phyloP scores from a whole-genome alignment of 92 coral and sea anemone genomes.

The Umimayanthus kanabou region DNA sequence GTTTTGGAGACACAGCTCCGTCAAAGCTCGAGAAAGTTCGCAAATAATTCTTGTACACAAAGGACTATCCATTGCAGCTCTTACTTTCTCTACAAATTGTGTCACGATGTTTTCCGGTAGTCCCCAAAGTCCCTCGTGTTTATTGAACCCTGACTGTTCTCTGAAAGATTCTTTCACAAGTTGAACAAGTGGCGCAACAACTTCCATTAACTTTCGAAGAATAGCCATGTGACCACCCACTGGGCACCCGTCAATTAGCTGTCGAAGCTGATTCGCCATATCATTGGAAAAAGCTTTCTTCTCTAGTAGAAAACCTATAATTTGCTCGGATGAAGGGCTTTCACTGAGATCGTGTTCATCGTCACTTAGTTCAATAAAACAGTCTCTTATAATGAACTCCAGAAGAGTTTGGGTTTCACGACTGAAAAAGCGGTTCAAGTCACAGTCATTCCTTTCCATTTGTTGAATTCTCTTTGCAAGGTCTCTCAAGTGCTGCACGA shows the following conservation, averaged over 20 bases:
- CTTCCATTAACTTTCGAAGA: background rate
- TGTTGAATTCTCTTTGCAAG: background rate
- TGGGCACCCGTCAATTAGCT: background rate
- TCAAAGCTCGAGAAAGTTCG: background rate
- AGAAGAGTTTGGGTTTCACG: background rate
- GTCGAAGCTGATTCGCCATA: background rate
- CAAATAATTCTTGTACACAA: background rate
- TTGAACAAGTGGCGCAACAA: background rate
- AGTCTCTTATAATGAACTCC: background rate
- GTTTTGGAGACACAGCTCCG: background rate
- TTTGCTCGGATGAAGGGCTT: background rate
- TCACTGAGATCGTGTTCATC: background rate
- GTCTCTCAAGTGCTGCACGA: background rate
- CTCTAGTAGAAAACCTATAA: background rate
- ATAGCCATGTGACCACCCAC: background rate
- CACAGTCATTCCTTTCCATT: background rate
- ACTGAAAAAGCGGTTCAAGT: background rate
- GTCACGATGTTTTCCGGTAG: background rate
- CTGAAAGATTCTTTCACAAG: background rate
- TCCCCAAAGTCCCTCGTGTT: background rate
- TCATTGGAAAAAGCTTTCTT: background rate
- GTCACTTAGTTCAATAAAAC: background rate
- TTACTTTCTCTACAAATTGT: background rate
- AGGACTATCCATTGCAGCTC: background rate
- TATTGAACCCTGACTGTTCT: background rate